Percentiles rank a stretch among this genome's conserved stretches.
Conservation (phyloP, 1,140 invertebrate genomes). For the Cydia splendana region DNA sequence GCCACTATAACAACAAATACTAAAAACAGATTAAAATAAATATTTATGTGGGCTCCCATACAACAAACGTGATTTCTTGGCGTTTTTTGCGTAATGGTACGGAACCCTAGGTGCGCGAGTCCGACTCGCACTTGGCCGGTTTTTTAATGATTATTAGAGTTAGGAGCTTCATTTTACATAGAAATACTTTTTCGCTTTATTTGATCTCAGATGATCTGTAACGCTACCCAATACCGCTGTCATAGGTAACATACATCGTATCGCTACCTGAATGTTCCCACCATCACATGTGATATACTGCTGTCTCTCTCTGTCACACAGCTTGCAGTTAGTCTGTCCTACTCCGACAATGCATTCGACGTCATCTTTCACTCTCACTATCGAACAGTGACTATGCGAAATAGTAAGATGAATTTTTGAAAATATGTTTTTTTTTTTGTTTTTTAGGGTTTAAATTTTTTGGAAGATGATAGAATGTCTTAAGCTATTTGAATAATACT, state of each 20-base stretch:
- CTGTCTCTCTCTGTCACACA: constrained; percentile 43
- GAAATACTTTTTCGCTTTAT: not conserved
- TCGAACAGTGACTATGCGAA: constrained; percentile 53
- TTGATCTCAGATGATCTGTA: constrained; percentile 31
- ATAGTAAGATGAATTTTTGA: constrained; percentile 41
- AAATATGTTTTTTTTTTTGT: not conserved
- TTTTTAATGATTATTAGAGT: too few species aligned
- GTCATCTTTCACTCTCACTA: constrained; percentile 76
- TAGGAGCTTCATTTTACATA: too few species aligned
- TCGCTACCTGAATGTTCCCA: constrained; percentile 70
- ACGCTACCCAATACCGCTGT: constrained; percentile 36
- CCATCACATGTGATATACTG: constrained; percentile 35
- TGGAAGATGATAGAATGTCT: too few species aligned
- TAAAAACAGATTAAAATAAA: too few species aligned
- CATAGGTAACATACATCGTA: constrained; percentile 42
- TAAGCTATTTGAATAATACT: too few species aligned
- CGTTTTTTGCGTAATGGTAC: too few species aligned
- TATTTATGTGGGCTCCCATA: too few species aligned
- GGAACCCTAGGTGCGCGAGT: too few species aligned
- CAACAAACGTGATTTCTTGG: too few species aligned
- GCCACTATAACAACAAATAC: too few species aligned
- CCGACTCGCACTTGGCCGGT: too few species aligned
- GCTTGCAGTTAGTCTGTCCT: not conserved
- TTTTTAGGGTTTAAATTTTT: too few species aligned
- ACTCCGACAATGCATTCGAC: constrained; percentile 50